Base-by-base conservation (phyloP, 2,797 vertebrate genomes). In the Trachops cirrhosus region DNA sequence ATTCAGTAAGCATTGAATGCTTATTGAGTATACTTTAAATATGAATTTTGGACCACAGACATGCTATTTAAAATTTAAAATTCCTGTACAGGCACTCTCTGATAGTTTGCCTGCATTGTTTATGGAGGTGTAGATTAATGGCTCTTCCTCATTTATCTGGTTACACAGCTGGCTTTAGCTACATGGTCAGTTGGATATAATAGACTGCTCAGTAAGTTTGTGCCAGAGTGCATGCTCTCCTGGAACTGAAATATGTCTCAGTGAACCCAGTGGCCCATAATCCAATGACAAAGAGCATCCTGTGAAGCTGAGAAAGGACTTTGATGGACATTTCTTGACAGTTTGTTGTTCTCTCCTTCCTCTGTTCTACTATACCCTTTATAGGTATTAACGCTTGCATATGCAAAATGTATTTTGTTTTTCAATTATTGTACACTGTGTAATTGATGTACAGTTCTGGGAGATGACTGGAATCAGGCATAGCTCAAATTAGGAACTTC, bases 161-260 rank as follows among this genome's bases (percentile, higher is more conserved):
- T 57, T 73, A 37, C 34, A 75, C 24, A 92, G 48, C 34, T 93
- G 21, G 39, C 2, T 89, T 57, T 44, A 73, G 21, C 39, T 39
- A 52, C 16, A 22, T 16, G 29, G 68, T 52, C 22, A 89, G 0
- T 12, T 64, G 44, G 37, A 37, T 37, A 50, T 12, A 73, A 59
- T 10, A 85, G 21, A 57, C 0, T 37, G 7, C 8, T 74, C 41
- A 57, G 29, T 67, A 67, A 91, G 71, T 8, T 34, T 71, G 46
- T 50, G 5, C 19, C 50, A 83, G 12, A 0, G 14, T 67, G 6
- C 11, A 8, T 64, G 29, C 21, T 52, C 0, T 0, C 22, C 59
- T 75, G 78, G 80, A 88, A 32, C 19, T 80, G 59, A 86, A 48
- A 16, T 22, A 70, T 54, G 9, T 39, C 32, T 84, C 24, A 52